A percentile compares a stretch with the other conserved stretches of the same genome.
phyloP scores from a whole-genome alignment of 2,113 vertebrate genomes.

The Sclerurus mexicanus region DNA sequence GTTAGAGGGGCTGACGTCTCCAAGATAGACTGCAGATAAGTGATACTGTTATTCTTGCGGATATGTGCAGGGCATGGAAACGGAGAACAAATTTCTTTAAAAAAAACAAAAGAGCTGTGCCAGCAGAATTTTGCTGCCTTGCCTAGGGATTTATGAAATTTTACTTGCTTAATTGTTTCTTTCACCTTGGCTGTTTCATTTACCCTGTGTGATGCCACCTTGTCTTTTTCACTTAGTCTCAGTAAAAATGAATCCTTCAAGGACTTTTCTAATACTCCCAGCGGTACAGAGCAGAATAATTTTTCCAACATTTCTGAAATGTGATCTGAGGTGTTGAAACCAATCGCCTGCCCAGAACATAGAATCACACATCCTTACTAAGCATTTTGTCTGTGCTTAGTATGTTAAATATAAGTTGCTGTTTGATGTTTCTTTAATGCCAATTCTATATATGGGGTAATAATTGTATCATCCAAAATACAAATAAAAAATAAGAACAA shows the following conservation, averaged over 20 bases:
- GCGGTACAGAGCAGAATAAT: neutral
- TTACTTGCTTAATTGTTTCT: slow-evolving; percentile 4
- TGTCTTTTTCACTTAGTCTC: neutral
- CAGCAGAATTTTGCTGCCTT: slow-evolving; percentile 7
- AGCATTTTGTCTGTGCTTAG: neutral
- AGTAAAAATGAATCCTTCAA: neutral
- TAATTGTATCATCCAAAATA: neutral
- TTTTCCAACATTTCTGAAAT: neutral
- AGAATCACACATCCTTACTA: neutral
- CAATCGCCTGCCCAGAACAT: neutral
- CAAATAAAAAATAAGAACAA: neutral
- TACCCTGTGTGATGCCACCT: neutral
- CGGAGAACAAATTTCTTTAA: neutral
- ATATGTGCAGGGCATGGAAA: neutral
- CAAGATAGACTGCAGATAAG: neutral
- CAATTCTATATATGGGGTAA: neutral
- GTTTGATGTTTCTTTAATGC: neutral
- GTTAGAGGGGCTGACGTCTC: neutral
- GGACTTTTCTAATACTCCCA: neutral
- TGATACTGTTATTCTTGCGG: neutral
- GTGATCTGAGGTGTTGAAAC: neutral
- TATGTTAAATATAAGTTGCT: neutral
- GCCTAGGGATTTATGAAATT: neutral
- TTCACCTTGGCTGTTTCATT: neutral
- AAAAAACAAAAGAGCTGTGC: neutral